Conservation (phyloP, 1,140 invertebrate genomes). For the Arctopsyche grandis region DNA sequence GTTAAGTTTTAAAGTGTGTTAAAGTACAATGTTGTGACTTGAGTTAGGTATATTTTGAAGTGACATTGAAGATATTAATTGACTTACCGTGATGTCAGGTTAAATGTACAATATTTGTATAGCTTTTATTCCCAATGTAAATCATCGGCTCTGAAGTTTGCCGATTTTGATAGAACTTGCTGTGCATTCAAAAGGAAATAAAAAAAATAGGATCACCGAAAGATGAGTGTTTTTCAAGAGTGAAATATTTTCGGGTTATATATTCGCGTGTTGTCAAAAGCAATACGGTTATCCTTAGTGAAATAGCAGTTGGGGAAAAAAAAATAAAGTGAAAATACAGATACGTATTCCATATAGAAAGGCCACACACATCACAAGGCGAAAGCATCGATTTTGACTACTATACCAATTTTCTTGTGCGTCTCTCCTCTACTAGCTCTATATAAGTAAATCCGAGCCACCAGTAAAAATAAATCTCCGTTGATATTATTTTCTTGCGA, state of each 20-base stretch:
- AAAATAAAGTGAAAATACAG: too few relatives aligned
- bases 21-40: too few relatives aligned
- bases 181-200: too few relatives aligned
- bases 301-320: neutral
- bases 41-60: too few relatives aligned
- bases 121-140: too few relatives aligned
- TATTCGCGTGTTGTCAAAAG: conserved; percentile 2
- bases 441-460: conserved; percentile 20
- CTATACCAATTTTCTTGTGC: conserved; percentile 16
- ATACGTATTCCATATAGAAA: neutral
- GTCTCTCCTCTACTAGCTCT: conserved; percentile 8
- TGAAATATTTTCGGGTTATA: neutral
- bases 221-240: neutral
- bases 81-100: too few relatives aligned
- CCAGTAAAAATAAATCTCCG: conserved; percentile 30
- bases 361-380: conserved; percentile 18
- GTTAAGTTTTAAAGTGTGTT: too few relatives aligned
- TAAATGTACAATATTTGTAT: too few relatives aligned
- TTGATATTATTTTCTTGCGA: conserved; percentile 29
- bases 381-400: conserved; percentile 28
- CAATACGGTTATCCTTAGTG: neutral
- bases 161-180: too few relatives aligned
- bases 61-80: too few relatives aligned
- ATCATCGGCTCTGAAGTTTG: too few relatives aligned
- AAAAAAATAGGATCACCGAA: neutral